Evolutionary conservation across 2,797 vertebrate genomes (phyloP).

Genomic region (Tenualosa ilisha): DNA sequence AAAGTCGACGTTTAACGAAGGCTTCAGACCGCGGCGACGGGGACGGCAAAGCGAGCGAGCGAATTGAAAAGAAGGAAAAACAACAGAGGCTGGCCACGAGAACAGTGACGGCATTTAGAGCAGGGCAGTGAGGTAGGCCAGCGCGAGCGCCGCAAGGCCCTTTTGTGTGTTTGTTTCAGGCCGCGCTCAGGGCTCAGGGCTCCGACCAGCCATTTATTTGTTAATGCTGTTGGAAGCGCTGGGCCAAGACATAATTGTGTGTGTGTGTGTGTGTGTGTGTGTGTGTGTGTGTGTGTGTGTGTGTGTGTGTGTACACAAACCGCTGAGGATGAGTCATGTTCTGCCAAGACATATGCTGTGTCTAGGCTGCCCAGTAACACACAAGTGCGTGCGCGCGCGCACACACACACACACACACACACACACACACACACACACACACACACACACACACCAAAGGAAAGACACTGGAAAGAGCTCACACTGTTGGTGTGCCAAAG

Average conservation of each 20-base stretch:
- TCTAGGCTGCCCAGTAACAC: conserved; percentile 37
- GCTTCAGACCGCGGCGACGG: conserved; percentile 5
- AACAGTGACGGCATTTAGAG: conserved; percentile 40
- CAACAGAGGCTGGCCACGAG: conserved; percentile 17
- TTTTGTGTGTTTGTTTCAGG: conserved; percentile 31
- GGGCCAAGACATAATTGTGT: not conserved
- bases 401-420: not conserved
- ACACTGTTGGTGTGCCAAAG: not conserved
- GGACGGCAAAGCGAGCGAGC: not conserved
- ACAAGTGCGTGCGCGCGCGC: not conserved
- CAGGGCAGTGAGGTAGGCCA: conserved; percentile 29
- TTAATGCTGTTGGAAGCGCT: conserved; percentile 34
- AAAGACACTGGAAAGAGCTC: not conserved
- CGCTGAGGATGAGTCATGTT: conserved; percentile 29
- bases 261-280: not conserved
- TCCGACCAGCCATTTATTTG: conserved; percentile 30
- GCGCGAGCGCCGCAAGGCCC: not conserved
- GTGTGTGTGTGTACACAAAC: not conserved
- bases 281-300: conserved; percentile 6
- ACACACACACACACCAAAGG: not conserved
- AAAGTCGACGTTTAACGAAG: conserved; percentile 32
- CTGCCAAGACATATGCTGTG: conserved; percentile 21
- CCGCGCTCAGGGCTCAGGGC: not conserved
- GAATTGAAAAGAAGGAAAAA: conserved; percentile 30
- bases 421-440: not conserved